Conservation (phyloP, 1,140 invertebrate genomes). For the Bombus sylvicola region DNA sequence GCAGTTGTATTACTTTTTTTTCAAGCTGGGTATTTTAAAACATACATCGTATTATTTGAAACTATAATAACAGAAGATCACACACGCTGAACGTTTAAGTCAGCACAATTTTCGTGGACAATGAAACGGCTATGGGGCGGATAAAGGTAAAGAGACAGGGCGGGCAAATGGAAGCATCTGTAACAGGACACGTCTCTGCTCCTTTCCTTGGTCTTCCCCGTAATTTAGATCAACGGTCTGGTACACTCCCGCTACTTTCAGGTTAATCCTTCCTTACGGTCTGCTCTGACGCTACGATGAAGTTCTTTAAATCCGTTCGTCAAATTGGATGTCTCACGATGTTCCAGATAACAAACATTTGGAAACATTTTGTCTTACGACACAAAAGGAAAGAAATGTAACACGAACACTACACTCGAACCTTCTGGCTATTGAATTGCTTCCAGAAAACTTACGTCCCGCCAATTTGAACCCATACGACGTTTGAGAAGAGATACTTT, state of each 20-base stretch:
- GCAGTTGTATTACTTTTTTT: not conserved
- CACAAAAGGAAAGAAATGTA: not conserved
- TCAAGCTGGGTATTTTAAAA: not conserved
- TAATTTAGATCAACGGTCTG: constrained; percentile 42
- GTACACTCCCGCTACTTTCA: not conserved
- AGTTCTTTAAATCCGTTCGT: not conserved
- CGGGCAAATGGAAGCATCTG: constrained; percentile 40
- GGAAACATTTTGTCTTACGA: not conserved
- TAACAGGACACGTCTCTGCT: constrained; percentile 32
- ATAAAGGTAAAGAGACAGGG: constrained; percentile 35
- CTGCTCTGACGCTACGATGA: not conserved
- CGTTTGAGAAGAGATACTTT: not conserved
- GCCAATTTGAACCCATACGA: not conserved
- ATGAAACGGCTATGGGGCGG: constrained; percentile 32
- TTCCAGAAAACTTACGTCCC: not conserved
- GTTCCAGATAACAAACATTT: not conserved
- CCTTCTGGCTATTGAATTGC: not conserved
- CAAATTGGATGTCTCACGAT: not conserved
- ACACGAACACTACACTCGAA: not conserved
- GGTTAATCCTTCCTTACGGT: constrained; percentile 5
- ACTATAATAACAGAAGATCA: no score
- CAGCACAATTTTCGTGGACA: constrained; percentile 4
- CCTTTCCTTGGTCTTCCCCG: constrained; percentile 23
- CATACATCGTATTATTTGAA: not conserved
- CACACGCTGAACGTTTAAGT: not conserved